A percentile compares a stretch with the other conserved stretches of the same genome.
Evolutionary conservation across 2,113 vertebrate genomes (phyloP).

Genomic region (Spilogale gracilis): DNA sequence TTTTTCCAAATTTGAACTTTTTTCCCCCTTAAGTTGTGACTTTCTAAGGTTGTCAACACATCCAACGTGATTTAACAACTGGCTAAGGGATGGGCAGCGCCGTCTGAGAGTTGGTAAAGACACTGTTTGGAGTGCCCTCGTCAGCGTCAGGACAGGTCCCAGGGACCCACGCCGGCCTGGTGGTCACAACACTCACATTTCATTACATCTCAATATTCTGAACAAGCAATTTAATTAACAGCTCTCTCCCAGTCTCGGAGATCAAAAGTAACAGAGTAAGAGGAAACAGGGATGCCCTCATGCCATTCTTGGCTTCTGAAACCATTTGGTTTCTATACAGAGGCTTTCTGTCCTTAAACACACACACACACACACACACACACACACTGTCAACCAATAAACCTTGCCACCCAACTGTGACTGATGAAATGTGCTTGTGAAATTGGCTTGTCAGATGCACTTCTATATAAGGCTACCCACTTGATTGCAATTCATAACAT

Average conservation of each 20-base stretch:
- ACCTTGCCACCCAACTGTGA: constrained; percentile 46
- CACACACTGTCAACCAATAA: constrained; percentile 59
- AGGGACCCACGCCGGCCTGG: accelerated
- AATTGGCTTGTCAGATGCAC: constrained; percentile 15
- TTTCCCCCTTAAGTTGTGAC: constrained; percentile 58
- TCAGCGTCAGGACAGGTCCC: not conserved
- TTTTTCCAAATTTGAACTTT: constrained; percentile 48
- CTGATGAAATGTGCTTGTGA: constrained; percentile 6
- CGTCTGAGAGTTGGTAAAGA: constrained; percentile 38
- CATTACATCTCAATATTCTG: not conserved
- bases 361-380: not conserved
- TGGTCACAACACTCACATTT: not conserved
- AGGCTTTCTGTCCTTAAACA: constrained; percentile 2
- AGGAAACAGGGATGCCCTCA: not conserved
- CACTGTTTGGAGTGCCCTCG: not conserved
- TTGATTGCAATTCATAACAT: not conserved
- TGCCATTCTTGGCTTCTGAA: constrained; percentile 9
- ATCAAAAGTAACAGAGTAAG: constrained; percentile 18
- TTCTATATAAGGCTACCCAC: not conserved
- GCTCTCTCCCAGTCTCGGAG: not conserved
- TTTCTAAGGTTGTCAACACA: constrained; percentile 68
- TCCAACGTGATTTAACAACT: constrained; percentile 79
- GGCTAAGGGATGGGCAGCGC: constrained; percentile 66
- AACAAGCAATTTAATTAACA: not conserved
- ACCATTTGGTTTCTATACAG: constrained; percentile 12